A percentile compares a stretch with the other conserved stretches of the same genome.
These are phyloP conservation scores for Melozone crissalis DNA, from an alignment of 2,113 vertebrate species.

Conservation along the genomic window DNA sequence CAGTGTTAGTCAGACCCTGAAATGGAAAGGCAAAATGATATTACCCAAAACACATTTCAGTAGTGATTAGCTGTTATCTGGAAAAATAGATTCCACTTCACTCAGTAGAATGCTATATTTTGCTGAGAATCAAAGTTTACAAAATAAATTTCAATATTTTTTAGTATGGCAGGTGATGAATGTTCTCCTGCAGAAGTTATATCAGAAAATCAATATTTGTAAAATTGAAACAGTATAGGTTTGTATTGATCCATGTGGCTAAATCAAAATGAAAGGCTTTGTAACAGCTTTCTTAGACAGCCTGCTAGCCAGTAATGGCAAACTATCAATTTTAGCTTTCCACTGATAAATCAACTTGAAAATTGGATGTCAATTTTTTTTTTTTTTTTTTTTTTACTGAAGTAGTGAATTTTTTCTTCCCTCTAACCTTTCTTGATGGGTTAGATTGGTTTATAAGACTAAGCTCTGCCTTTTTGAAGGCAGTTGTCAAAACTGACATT, in stretches of 20 bases:
- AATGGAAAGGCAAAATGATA: slow-evolving; percentile 11
- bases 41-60: not conserved
- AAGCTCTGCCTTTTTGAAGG: slow-evolving; percentile 82
- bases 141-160: slow-evolving; percentile 77
- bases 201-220: slow-evolving; percentile 96
- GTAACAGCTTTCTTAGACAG: slow-evolving; percentile 93
- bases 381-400: slow-evolving; percentile 70
- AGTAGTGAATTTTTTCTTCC: slow-evolving; percentile 87
- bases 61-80: slow-evolving; percentile 25
- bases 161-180: slow-evolving; percentile 89
- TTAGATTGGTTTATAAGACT: slow-evolving; percentile 93
- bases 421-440: slow-evolving; percentile 87
- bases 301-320: slow-evolving; percentile 90
- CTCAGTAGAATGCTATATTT: slow-evolving; percentile 28
- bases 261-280: slow-evolving; percentile 94
- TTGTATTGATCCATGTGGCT: slow-evolving; percentile 92
- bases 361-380: slow-evolving; percentile 97
- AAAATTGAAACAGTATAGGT: slow-evolving; percentile 99
- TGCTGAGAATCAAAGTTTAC: slow-evolving; percentile 62
- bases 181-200: slow-evolving; percentile 85
- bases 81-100: slow-evolving; percentile 48
- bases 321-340: slow-evolving; percentile 98
- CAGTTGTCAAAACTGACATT: slow-evolving; percentile 80
- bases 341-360: slow-evolving; percentile 99
- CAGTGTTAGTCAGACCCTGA: not conserved